A percentile compares a stretch with the other conserved stretches of the same genome.
phyloP scores from a whole-genome alignment of 2,797 vertebrate genomes.

The Thripadectes ignobilis region DNA sequence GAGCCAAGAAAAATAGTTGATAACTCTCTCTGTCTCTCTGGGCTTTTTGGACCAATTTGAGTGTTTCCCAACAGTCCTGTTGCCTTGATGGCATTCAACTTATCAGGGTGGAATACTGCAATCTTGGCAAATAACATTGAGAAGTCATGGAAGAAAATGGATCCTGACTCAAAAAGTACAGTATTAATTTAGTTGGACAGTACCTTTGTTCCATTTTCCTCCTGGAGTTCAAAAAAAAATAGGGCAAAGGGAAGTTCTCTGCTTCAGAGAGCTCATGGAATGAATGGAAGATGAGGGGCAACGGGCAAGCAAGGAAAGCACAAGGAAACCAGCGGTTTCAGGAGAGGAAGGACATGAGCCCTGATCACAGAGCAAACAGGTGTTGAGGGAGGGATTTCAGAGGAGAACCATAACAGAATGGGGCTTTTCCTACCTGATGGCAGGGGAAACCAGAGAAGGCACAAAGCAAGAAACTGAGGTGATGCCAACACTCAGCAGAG shows the following conservation, averaged over 20 bases:
- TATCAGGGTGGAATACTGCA: background rate
- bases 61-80: background rate
- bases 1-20: background rate
- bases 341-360: background rate
- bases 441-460: background rate
- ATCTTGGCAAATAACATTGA: background rate
- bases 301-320: background rate
- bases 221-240: background rate
- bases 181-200: background rate
- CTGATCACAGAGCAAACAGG: background rate
- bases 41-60: background rate
- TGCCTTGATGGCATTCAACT: background rate
- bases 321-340: background rate
- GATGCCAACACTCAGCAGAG: fast-evolving
- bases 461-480: background rate
- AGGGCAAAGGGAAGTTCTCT: background rate
- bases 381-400: background rate
- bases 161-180: background rate
- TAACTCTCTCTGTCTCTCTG: background rate
- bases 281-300: background rate
- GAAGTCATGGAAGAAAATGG: background rate
- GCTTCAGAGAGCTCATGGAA: background rate
- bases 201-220: background rate
- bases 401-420: background rate
- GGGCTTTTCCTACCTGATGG: background rate